phyloP scores from a whole-genome alignment of 2,797 vertebrate genomes.

The Danio choprae region DNA sequence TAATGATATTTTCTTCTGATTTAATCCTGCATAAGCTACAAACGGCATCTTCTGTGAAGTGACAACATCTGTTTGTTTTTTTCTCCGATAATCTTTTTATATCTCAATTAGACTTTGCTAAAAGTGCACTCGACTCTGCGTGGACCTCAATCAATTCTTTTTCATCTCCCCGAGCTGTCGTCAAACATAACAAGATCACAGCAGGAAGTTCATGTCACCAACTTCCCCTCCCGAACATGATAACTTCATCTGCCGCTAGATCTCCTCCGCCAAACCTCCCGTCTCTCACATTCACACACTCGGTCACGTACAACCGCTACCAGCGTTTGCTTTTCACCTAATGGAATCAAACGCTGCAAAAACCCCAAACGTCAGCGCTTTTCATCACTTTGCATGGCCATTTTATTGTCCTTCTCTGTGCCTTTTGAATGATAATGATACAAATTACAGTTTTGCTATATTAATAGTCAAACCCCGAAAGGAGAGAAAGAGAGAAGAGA shows the following conservation, averaged over 20 bases:
- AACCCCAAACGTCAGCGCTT: constrained; percentile 67
- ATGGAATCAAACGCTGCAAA: constrained; percentile 70
- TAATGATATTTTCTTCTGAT: neutral
- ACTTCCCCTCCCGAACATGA: constrained; percentile 56
- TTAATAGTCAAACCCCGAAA: constrained; percentile 84
- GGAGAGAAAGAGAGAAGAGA: constrained; percentile 79
- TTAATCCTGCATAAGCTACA: neutral
- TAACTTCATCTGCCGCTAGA: constrained; percentile 56
- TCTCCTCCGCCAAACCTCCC: constrained; percentile 33
- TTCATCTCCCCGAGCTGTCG: constrained; percentile 55
- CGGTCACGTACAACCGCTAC: constrained; percentile 58
- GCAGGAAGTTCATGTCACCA: constrained; percentile 59
- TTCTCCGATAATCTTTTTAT: constrained; percentile 46
- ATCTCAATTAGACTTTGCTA: constrained; percentile 52
- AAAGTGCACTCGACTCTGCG: constrained; percentile 44
- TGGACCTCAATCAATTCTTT: constrained; percentile 57
- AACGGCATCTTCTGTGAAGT: constrained; percentile 29
- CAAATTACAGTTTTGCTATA: constrained; percentile 84
- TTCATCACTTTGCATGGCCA: constrained; percentile 54
- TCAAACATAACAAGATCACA: constrained; percentile 58
- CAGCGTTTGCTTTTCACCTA: constrained; percentile 66
- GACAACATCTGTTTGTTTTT: constrained; percentile 41
- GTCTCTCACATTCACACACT: constrained; percentile 53
- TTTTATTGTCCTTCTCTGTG: constrained; percentile 88
- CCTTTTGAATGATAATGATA: constrained; percentile 89